Conservation (phyloP, 2,797 vertebrate species). For the Cynopterus sphinx region DNA sequence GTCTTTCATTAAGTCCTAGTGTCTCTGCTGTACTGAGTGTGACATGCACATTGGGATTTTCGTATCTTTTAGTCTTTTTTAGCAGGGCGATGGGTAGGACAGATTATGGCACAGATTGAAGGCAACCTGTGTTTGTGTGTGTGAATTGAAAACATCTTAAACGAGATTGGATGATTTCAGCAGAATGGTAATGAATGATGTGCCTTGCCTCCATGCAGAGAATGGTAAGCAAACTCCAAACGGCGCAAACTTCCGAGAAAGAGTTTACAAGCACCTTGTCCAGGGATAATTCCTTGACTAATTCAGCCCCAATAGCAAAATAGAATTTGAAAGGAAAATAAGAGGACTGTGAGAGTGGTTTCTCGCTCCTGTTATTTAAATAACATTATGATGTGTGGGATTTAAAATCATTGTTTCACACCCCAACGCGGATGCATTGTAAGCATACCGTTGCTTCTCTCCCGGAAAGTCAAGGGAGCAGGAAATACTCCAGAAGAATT, state of each 20-base stretch:
- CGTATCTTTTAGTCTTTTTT: neutral
- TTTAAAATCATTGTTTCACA: slow-evolving; percentile 14
- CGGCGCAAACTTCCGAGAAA: neutral
- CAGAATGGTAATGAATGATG: neutral
- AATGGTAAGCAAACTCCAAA: neutral
- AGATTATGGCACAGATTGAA: neutral
- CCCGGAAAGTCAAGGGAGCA: neutral
- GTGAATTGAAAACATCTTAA: slow-evolving; percentile 3
- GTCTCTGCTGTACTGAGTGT: neutral
- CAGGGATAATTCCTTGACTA: no score
- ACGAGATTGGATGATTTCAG: neutral
- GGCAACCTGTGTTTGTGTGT: neutral
- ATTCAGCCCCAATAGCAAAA: neutral
- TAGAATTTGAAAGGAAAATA: neutral
- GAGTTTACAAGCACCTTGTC: neutral
- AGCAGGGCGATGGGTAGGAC: neutral
- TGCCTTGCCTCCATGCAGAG: neutral
- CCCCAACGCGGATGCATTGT: neutral
- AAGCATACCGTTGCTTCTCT: neutral
- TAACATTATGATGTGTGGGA: neutral
- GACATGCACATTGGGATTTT: neutral
- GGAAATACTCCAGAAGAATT: neutral
- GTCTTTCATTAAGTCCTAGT: neutral
- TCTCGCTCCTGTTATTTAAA: neutral
- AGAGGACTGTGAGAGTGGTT: neutral